A percentile compares a stretch with the other conserved stretches of the same genome.
Evolutionary conservation across 2,888 invertebrate species (phyloP).

Genomic region (Ormia ochracea): DNA sequence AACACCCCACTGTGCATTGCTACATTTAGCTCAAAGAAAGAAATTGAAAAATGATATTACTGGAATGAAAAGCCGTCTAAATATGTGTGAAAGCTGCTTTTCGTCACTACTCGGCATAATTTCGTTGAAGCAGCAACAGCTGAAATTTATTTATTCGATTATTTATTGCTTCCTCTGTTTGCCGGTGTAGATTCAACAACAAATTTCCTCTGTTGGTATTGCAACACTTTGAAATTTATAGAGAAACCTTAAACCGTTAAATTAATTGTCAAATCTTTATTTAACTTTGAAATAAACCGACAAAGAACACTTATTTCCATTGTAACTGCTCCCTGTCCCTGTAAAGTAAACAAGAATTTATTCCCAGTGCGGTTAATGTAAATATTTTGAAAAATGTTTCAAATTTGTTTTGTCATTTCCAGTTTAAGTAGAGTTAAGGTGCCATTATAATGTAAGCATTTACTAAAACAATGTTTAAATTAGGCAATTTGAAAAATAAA

Average conservation of each 20-base stretch:
- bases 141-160: neutral
- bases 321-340: neutral
- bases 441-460: neutral
- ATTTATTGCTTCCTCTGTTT: constrained; percentile 39
- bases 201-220: neutral
- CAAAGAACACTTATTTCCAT: neutral
- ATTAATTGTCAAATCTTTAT: constrained; percentile 25
- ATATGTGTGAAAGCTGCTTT: too few relatives aligned
- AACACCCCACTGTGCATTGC: too few relatives aligned
- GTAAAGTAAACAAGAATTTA: neutral
- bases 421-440: constrained; percentile 31
- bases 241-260: constrained; percentile 4
- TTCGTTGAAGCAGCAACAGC: constrained; percentile 6
- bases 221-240: neutral
- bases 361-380: constrained; percentile 3
- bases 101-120: too few relatives aligned
- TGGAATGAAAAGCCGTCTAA: too few relatives aligned
- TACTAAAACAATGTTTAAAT: constrained; percentile 6
- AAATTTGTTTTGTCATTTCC: constrained; percentile 50
- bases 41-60: too few relatives aligned
- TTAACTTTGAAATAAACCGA: constrained; percentile 17
- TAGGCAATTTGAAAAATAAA: constrained; percentile 48
- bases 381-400: constrained; percentile 25
- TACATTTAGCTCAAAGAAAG: too few relatives aligned
- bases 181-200: neutral